These are phyloP conservation scores for Tanypteryx hageni DNA, from an alignment of 2,888 invertebrate species.

Conservation along the genomic window DNA sequence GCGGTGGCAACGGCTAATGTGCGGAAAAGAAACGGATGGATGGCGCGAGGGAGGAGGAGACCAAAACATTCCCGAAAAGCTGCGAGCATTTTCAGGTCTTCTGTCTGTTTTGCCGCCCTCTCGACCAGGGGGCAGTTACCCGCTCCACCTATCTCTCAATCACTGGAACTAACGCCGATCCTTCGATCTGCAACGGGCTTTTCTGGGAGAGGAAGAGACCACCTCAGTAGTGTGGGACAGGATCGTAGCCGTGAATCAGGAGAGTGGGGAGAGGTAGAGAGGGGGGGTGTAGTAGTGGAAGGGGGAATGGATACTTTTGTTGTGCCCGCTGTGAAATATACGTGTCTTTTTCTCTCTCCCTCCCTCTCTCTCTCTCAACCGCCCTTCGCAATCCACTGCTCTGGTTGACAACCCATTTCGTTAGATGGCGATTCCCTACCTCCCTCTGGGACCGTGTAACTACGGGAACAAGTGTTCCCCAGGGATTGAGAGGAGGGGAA, in stretches of 20 bases:
- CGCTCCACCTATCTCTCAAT: constrained; percentile 55
- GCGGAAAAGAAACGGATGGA: neutral
- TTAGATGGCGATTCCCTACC: constrained; percentile 45
- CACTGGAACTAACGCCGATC: constrained; percentile 54
- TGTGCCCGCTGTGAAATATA: constrained; percentile 73
- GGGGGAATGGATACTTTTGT: constrained; percentile 70
- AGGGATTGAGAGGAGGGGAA: constrained; percentile 41
- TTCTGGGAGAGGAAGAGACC: neutral
- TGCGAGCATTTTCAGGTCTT: neutral
- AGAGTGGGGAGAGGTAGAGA: constrained; percentile 70
- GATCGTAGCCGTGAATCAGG: constrained; percentile 73
- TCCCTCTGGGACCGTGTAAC: constrained; percentile 58
- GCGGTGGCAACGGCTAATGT: constrained; percentile 26
- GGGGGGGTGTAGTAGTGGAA: constrained; percentile 66
- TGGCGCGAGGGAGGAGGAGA: neutral
- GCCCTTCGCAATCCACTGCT: neutral
- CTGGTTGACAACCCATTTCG: constrained; percentile 66
- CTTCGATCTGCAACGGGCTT: neutral
- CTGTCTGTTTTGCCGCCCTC: neutral
- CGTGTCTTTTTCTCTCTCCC: constrained; percentile 3
- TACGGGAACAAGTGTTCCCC: constrained; percentile 65
- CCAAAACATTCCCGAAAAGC: neutral
- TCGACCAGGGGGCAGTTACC: constrained; percentile 33
- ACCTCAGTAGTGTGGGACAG: constrained; percentile 72
- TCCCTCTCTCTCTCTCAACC: neutral